Base-by-base conservation (phyloP, 2,888 invertebrate genomes). In the Stenchaetothrips biformis region DNA sequence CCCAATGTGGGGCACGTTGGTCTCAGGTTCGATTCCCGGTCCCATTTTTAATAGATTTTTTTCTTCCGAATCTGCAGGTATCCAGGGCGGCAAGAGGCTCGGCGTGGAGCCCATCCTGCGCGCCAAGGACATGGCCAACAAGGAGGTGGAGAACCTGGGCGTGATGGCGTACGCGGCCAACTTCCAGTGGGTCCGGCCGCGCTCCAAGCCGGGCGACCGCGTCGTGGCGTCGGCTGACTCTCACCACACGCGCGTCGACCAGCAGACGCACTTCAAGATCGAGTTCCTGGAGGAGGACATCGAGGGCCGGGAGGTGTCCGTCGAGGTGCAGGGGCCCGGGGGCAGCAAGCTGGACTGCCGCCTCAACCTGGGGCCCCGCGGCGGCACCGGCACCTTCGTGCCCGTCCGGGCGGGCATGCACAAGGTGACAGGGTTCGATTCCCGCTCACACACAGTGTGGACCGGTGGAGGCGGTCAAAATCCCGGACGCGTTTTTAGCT, bases 161-260 rank as follows among this genome's bases (percentile, higher is more conserved):
- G 95, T 98, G 81, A 99, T 99, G 99, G 96, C 98, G 0, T 98
- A 98, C 88, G 95, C 96, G 0, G 95, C 98, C 0, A 92, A 95
- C 86, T 94, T 96, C 88, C 94, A 95, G 83, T 96, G 96, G 92
- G 91, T 96, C 53, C 92, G 94, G 48, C 95, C 95, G 81, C 89
- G 95, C 78, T 94, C 95, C 16, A 94, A 95, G 8, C 90, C 96
- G 0, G 93, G 94, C 81, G 95, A 96, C 85, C 91, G 95, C 88
- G 89, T 96, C 80, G 90, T 92, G 82, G 93, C 96, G 0, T 92
- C 93, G 79, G 89, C 95, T 81, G 94, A 95, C 85, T 93, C 94
- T 78, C 95, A 95, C 80, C 95, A 95, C 48, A 95, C 95, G 27
- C 90, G 95, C 85, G 93, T 96, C 82, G 94, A 94, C 82, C 95